Base-by-base conservation (phyloP, 2,797 vertebrate genomes). In the Phrynocephalus guinanensis region DNA sequence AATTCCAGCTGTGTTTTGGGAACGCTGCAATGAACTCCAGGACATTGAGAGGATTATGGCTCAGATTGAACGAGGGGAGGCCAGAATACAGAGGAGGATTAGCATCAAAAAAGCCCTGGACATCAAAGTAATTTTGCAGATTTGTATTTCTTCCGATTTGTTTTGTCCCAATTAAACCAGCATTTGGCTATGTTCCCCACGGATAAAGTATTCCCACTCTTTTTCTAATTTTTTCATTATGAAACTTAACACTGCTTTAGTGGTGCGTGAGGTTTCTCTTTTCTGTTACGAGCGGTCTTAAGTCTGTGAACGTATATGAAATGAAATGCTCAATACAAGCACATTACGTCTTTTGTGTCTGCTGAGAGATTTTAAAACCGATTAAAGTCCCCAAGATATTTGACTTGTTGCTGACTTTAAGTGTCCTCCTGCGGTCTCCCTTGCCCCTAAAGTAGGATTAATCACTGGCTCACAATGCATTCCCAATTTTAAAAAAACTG, bases 41-140 rank as follows among this genome's bases (percentile, higher is more conserved):
- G 98, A 98, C 89, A 97, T 98, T 92, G 98, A 98, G 94, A 97
- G 96, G 95, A 98, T 98, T 79, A 98, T 98, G 98, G 97, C 98
- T 88, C 98, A 98, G 13, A 98, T 98, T 91, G 98, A 98, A 96
- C 96, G 98, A 87, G 98, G 98, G 81, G 98, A 98, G 91, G 97
- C 98, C 86, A 97, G 97, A 94, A 98, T 98, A 94, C 98, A 98
- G 2, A 96, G 98, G 83, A 96, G 97, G 76, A 98, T 98, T 95
- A 98, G 97, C 94, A 98, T 98, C 93, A 98, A 98, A 95, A 98
- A 98, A 95, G 97, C 98, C 10, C 94, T 98, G 5, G 98, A 98
- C 93, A 96, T 97, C 88, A 98, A 98, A 97, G 98, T 98, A 97
- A 91, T 93, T 2, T 68, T 83, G 11, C 86, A 82, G 63, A 3